These are phyloP conservation scores for Geopemphigus sp. DNA, from an alignment of 1,140 invertebrate species.

Conservation along the genomic window DNA sequence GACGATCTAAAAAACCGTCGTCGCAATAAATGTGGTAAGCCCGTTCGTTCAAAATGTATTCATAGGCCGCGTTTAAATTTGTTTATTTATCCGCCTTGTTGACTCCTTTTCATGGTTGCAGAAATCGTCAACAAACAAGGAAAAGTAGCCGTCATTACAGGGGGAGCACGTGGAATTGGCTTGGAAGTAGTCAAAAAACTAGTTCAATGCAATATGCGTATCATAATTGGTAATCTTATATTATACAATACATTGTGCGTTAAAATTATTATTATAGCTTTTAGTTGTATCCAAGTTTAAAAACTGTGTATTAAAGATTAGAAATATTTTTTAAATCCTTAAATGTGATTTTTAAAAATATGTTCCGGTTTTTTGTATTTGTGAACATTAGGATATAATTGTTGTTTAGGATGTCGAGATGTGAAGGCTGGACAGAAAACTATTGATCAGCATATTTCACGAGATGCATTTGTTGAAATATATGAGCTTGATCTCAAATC, in stretches of 20 bases:
- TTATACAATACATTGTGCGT: no score
- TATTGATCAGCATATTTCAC: constrained; percentile 59
- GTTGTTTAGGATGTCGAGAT: constrained; percentile 67
- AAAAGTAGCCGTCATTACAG: constrained; percentile 80
- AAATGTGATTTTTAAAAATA: no score
- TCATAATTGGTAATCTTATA: constrained; percentile 72
- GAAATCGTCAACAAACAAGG: constrained; percentile 62
- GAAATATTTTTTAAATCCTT: no score
- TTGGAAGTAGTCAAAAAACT: constrained; percentile 75
- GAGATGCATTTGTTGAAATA: constrained; percentile 58
- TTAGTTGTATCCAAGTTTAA: neutral
- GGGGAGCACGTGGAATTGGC: constrained; percentile 84
- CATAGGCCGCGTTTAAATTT: constrained; percentile 10
- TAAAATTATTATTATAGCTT: no score
- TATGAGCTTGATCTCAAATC: constrained; percentile 64
- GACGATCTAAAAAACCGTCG: constrained; percentile 58
- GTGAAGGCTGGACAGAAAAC: constrained; percentile 61
- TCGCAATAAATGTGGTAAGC: constrained; percentile 62
- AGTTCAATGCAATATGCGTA: constrained; percentile 74
- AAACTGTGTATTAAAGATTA: neutral
- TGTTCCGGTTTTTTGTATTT: no score
- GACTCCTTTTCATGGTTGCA: constrained; percentile 54
- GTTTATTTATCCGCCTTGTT: constrained; percentile 49
- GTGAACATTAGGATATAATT: neutral
- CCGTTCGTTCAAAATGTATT: constrained; percentile 28